Percentiles rank a stretch among this genome's conserved stretches.
Conservation (phyloP, 2,888 invertebrate species). For the Helleia helle region DNA sequence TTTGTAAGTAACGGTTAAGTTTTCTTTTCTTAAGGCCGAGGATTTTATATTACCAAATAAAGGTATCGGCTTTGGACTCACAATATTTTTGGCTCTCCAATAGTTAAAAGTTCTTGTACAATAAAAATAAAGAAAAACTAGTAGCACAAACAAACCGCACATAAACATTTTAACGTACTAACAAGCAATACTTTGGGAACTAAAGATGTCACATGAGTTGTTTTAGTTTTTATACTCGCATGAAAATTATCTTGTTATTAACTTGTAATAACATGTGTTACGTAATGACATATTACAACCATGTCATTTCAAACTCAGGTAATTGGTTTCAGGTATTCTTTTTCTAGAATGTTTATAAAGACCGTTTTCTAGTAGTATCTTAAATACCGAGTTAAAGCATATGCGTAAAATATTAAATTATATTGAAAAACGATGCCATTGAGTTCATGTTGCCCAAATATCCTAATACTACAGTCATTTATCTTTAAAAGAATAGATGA, state of each 20-base stretch:
- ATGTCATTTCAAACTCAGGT: background rate
- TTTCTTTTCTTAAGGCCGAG: conserved; percentile 25
- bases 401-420: too few relatives aligned
- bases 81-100: conserved; percentile 36
- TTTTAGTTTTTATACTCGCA: background rate
- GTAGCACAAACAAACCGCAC: background rate
- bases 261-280: background rate
- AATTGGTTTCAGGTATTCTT: too few relatives aligned
- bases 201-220: background rate
- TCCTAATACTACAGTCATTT: too few relatives aligned
- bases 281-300: background rate
- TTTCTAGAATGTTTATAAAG: too few relatives aligned
- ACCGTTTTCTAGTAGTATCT: too few relatives aligned
- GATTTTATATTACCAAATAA: conserved; percentile 37
- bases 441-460: too few relatives aligned
- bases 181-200: background rate
- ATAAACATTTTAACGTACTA: background rate
- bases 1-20: conserved; percentile 18
- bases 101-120: conserved; percentile 37
- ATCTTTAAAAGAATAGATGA: too few relatives aligned
- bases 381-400: too few relatives aligned
- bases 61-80: conserved; percentile 29
- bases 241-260: background rate
- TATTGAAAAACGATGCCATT: too few relatives aligned
- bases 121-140: conserved; percentile 27